Evolutionary conservation across 2,797 vertebrate genomes (phyloP), one percentile per base, ranked within the genome.

Genomic region (Hoplostethus atlanticus): DNA sequence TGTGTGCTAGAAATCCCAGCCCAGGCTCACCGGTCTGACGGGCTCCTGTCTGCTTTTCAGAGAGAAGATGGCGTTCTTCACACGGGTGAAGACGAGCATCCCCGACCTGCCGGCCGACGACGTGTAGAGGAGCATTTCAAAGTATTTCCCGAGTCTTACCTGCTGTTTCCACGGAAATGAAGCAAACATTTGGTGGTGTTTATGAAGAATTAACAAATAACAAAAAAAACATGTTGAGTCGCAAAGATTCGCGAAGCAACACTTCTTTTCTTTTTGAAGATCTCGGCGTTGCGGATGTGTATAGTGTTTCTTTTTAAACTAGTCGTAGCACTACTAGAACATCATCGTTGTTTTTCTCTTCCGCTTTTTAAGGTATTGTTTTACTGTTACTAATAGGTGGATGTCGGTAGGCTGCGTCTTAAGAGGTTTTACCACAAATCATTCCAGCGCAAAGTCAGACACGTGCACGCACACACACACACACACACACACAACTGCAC

Each of bases 21-120:
- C 21, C 21, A 21, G 21, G 21, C 31, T 15, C n/a, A 4, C 1
- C 17, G 42, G 36, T 46, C 17, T 51, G 48, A 17, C 64, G 54
- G 5, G 16, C 48, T 25, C 17, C 17, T 31, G 38, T 83, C 11
- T 65, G 6, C 21, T 71, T 15, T 89, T 12, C 77, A 99, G 98
- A 90, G 98, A 99, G 95, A 99, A 99, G 93, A 99, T 99, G 97
- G 97, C 97, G 0, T 99, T 99, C 93, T 99, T 99, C 93, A 99
- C 98, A 0, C 95, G 96, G 85, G 96, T 96, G 0, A 96, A 96
- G 91, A 94, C 94, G 79, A 96, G 95, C 79, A 96, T 99, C 84
- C 96, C 97, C 5, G 88, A 96, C 1, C 96, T 99, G 70, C 97
- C 96, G 59, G 96, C 95, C 0, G 97, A 98, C 0, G 96, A 97